Evolutionary conservation across 2,797 vertebrate species (phyloP).

Genomic region (Ptychobarbus kaznakovi): DNA sequence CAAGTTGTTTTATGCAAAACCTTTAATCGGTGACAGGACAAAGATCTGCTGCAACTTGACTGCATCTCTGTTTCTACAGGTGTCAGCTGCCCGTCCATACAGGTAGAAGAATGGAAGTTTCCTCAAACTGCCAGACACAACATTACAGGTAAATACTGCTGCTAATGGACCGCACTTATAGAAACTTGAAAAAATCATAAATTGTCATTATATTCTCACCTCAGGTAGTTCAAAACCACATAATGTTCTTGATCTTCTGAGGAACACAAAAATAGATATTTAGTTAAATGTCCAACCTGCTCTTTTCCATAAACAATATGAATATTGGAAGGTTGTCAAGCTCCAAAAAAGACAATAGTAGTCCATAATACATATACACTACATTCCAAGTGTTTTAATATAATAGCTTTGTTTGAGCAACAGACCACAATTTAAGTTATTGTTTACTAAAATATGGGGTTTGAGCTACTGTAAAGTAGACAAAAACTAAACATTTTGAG

Average conservation of each 20-base stretch:
- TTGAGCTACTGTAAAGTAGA: background rate
- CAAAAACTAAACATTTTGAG: background rate
- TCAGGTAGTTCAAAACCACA: background rate
- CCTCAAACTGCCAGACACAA: conserved; percentile 74
- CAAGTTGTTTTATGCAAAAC: conserved; percentile 35
- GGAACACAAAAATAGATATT: background rate
- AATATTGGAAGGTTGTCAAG: background rate
- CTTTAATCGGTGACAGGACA: conserved; percentile 31
- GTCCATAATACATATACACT: background rate
- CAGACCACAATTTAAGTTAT: background rate
- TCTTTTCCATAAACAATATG: background rate
- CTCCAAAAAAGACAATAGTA: background rate
- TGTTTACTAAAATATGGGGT: background rate
- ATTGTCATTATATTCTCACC: background rate
- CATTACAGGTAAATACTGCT: conserved; percentile 75
- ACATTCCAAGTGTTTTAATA: background rate
- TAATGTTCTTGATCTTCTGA: background rate
- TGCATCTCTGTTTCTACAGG: conserved; percentile 63
- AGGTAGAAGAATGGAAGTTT: conserved; percentile 83
- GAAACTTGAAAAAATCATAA: background rate
- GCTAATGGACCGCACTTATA: background rate
- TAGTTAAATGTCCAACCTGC: background rate
- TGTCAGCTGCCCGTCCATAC: conserved; percentile 73
- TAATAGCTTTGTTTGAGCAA: conserved; percentile 2
- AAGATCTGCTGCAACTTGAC: conserved; percentile 29